Base-by-base conservation (phyloP, 2,888 invertebrate genomes). In the Punctoribates punctum region DNA sequence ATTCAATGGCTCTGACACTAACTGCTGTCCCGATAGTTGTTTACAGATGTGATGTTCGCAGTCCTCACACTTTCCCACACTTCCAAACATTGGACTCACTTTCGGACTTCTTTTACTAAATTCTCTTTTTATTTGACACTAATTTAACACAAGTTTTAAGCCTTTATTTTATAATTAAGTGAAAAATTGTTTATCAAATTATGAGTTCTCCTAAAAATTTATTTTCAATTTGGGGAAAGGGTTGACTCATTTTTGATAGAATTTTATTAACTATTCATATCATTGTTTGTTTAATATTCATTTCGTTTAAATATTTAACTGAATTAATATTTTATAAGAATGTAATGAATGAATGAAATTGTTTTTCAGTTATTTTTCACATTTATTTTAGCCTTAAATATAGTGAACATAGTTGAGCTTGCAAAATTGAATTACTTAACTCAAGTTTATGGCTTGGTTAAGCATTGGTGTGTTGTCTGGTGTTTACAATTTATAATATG, bases 1-100 rank as follows among this genome's bases (percentile, higher is more conserved):
- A 51, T 51, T 51, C 51, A 51, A 51, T 20, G 51, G 51, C 51
- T 51, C 3, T 51, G 51, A 51, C 51, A 51, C 51, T n/a, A 51
- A 51, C 51, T 51, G 51, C 8, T 51, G 51, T 51, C n/a, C n/a
- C 51, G n/a, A 51, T 51, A 20, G 51, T 51, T 51, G 51, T 51
- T 51, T 51, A 51, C 51, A 20, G 51, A 51, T 51, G 51, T 51
- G 51, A 42, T 42, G 42, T 42, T n/a, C n/a, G 42, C 42, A 13
- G 11, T 15, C 2, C 13, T 17, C 51, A 51, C 51, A 51, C n/a
- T 51, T n/a, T 51, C 13, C 3, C 51, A 51, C 51, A 51, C n/a
- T 51, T n/a, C n/a, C 42, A 8, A 11, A 42, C 42, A 13, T 1
- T 42, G 8, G 42, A 13, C 42, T 42, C 42, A 42, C 13, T 42